Evolutionary conservation across 2,113 vertebrate species (phyloP).

Genomic region (Pollachius pollachius): DNA sequence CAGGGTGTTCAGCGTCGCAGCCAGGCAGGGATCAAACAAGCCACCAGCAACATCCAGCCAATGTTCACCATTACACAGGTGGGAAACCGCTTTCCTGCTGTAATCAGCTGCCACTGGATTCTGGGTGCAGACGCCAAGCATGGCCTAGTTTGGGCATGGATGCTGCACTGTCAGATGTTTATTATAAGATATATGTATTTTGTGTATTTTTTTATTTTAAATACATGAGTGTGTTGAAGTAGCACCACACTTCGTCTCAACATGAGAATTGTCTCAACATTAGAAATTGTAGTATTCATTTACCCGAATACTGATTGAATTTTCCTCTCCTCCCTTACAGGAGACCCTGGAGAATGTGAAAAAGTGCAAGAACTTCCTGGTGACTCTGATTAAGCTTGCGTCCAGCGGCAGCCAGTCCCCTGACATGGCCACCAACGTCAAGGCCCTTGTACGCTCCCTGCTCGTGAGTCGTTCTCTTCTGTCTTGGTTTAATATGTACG

Average conservation of each 20-base stretch:
- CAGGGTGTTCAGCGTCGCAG: neutral
- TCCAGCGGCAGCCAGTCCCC: slow-evolving; percentile 84
- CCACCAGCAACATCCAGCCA: slow-evolving; percentile 4
- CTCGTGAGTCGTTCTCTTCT: slow-evolving; percentile 69
- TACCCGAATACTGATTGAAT: too few species aligned
- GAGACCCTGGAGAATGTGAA: slow-evolving; percentile 91
- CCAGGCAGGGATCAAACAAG: neutral
- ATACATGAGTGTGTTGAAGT: too few species aligned
- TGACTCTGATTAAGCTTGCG: slow-evolving; percentile 90
- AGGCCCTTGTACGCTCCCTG: slow-evolving; percentile 83
- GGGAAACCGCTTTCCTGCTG: slow-evolving; percentile 2
- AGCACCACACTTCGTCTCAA: too few species aligned
- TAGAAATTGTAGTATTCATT: too few species aligned
- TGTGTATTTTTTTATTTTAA: too few species aligned
- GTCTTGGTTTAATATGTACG: neutral
- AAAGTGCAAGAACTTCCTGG: slow-evolving; percentile 97
- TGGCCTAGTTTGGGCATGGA: too few species aligned
- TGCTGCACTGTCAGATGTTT: too few species aligned
- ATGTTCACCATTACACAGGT: slow-evolving; percentile 27
- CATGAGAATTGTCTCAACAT: too few species aligned
- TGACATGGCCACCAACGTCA: slow-evolving; percentile 88
- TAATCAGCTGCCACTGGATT: neutral
- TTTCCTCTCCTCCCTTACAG: slow-evolving; percentile 53
- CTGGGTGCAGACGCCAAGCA: too few species aligned
- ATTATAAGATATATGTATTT: too few species aligned